phyloP scores from a whole-genome alignment of 2,797 vertebrate species.

The Yasuhikotakia modesta region DNA sequence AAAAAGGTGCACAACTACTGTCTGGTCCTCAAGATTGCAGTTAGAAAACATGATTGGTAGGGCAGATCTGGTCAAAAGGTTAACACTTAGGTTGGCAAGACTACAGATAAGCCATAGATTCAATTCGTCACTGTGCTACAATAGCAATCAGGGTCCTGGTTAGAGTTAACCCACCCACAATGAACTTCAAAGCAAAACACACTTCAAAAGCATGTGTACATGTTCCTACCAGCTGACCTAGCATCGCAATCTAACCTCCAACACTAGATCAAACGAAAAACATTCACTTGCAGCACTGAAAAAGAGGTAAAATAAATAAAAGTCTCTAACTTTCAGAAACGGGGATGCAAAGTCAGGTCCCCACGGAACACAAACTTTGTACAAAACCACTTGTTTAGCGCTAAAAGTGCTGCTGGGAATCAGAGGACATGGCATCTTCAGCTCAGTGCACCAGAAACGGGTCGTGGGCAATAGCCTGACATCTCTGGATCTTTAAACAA shows the following conservation, averaged over 20 bases:
- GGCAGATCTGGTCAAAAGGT: conserved; percentile 13
- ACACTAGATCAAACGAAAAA: conserved; percentile 21
- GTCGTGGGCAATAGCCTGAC: background rate
- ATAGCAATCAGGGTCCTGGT: conserved; percentile 17
- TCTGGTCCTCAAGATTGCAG: conserved; percentile 16
- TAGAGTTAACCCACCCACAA: conserved; percentile 13
- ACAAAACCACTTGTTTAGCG: conserved; percentile 7
- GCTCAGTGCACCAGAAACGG: conserved; percentile 22
- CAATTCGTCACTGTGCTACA: conserved; percentile 19
- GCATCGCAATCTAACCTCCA: conserved; percentile 16
- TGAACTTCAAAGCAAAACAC: conserved; percentile 21
- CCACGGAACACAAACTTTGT: conserved; percentile 7
- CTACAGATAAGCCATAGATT: conserved; percentile 15
- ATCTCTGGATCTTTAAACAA: conserved; percentile 18
- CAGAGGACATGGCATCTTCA: background rate
- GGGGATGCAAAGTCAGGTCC: background rate
- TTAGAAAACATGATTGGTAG: conserved; percentile 1
- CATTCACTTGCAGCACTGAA: background rate
- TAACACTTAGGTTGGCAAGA: conserved; percentile 20
- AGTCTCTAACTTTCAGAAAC: background rate
- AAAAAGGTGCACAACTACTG: background rate
- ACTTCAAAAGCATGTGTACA: conserved; percentile 9
- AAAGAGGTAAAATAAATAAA: background rate
- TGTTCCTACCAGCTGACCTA: conserved; percentile 6
- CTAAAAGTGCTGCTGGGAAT: conserved; percentile 16